Base-by-base conservation (phyloP, 2,888 invertebrate species). In the Zeuzera pyrina region DNA sequence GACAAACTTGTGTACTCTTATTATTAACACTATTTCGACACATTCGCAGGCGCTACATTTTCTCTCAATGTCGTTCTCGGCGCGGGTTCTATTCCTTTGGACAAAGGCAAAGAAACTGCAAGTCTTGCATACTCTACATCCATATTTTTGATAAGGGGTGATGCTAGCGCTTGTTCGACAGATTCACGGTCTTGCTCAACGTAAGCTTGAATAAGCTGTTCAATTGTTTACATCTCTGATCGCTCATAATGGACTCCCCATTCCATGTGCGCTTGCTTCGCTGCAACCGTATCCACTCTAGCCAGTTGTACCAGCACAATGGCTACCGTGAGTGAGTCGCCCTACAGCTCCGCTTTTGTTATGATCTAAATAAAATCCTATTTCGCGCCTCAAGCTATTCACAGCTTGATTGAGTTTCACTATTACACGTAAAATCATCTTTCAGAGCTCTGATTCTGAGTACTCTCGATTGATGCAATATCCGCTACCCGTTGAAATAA, bases 341-440 rank as follows among this genome's bases (percentile, higher is more conserved):
- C 96, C 96, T 34, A 95, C 89, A 4, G 93, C 91, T 13, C 91
- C 91, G 42, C 86, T 87, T 43, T 92, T 91, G 49, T 93, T 93
- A 14, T 89, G 88, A 54, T 93, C 91, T 46, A 92, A 91, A 62
- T 95, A 92, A 58, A 92, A 89, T 3, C 93, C 91, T 33, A 98
- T 94, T 81, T 98, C 97, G 30, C 92, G 88, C 22, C 92, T 87
- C 19, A 98, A 81, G 21, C 94, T 92, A 59, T 93, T 91, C 7
- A 94, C 90, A 1, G 97, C 98, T 56, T 94, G 89, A 53, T n/a
- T 93, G 42, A 34, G 53, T 50, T n/a, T n/a, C n/a, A n/a, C n/a
- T n/a, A n/a, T n/a, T n/a, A n/a, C n/a, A n/a, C n/a, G n/a, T n/a
- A 93, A 93, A 2, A 94, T 90, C 86, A 95, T 97, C 92, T 95